These are phyloP conservation scores for Alectura lathami DNA, from an alignment of 2,113 vertebrate genomes.

Conservation along the genomic window DNA sequence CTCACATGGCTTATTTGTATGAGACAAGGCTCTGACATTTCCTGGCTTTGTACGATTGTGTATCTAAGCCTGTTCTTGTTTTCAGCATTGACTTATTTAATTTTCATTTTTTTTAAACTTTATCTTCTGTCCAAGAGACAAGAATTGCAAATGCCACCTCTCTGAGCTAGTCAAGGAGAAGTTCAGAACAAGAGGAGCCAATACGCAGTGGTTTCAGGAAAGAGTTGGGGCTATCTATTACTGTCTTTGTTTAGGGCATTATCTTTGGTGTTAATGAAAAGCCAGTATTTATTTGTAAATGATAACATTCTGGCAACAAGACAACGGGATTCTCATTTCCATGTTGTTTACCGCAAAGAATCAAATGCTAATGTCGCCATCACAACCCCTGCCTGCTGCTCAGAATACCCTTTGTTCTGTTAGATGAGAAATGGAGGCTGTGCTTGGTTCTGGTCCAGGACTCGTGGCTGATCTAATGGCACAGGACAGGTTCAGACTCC, in stretches of 20 bases:
- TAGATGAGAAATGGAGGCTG: not conserved
- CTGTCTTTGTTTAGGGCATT: not conserved
- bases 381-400: not conserved
- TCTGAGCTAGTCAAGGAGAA: not conserved
- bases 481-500: not conserved
- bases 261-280: not conserved
- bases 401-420: not conserved
- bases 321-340: not conserved
- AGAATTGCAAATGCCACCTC: not conserved
- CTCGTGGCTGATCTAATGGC: not conserved
- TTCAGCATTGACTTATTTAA: not conserved
- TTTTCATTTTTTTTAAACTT: not conserved
- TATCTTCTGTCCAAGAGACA: not conserved
- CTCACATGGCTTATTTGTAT: not conserved
- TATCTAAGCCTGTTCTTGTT: not conserved
- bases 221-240: not conserved
- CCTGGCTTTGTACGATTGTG: not conserved
- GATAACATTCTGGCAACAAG: not conserved
- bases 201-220: not conserved
- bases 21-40: slow-evolving; percentile 21
- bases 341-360: not conserved
- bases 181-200: not conserved
- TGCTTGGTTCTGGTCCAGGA: not conserved
- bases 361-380: not conserved
- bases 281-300: not conserved